Evolutionary conservation across 2,888 invertebrate genomes (phyloP), one percentile per base, ranked within the genome.

Genomic region (Poecilus cupreus): DNA sequence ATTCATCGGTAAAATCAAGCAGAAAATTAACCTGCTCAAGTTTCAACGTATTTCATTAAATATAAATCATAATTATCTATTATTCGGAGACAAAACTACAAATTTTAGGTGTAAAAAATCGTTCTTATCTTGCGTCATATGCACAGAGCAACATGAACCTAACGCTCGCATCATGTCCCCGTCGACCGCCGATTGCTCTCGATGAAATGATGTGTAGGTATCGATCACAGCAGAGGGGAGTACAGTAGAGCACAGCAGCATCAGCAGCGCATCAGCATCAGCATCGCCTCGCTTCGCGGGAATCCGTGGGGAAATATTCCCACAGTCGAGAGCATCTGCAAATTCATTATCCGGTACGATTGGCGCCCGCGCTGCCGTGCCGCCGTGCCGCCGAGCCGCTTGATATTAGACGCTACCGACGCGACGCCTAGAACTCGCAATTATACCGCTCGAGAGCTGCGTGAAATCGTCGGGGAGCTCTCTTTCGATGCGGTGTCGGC

Each of bases 251-350:
- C 43, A 11, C 11, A 11, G 43, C 11, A 11, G 11, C 43, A 43
- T 13, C n/a, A 43, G n/a, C 51, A 18, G 51, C 51, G 1, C 51
- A 51, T 16, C 8, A 13, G n/a, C 51, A 51, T 51, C 51, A 6
- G 46, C n/a, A 5, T 18, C 43, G 43, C 16, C 11, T 51, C 51
- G 18, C 13, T 51, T 18, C 51, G 18, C 37, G n/a, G 37, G 64
- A 68, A 37, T 37, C 64, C 64, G 64, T 68, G 37, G 64, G 37
- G 64, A 68, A 68, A 68, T 68, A 37, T 68, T 68, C 64, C 64
- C 64, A 68, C 64, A 68, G 64, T 68, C 64, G 64, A 68, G 64
- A 68, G 37, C 37, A 68, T 68, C 64, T 68, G 64, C 64, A 68
- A 68, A 68, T 68, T 68, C 64, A 68, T 68, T 68, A 68, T 68